Percentiles rank a stretch among this genome's conserved stretches.
Evolutionary conservation across 2,113 vertebrate genomes (phyloP).

Genomic region (Manacus vitellinus): DNA sequence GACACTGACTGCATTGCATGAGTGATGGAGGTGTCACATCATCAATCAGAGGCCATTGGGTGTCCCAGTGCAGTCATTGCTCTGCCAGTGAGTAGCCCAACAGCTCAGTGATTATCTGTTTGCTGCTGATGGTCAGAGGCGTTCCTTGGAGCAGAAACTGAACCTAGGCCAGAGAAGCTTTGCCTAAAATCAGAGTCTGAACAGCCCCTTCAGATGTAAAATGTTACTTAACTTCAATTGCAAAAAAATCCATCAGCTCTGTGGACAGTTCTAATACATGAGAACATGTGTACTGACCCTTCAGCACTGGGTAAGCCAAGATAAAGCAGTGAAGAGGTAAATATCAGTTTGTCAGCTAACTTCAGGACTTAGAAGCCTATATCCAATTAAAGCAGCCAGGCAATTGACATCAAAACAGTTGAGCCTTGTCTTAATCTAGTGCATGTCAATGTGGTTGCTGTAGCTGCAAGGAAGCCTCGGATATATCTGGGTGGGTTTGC

Average conservation of each 20-base stretch:
- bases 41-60: neutral
- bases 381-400: conserved; percentile 10
- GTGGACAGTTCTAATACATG: neutral
- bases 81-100: neutral
- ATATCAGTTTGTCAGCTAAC: neutral
- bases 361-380: neutral
- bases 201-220: neutral
- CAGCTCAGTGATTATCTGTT: neutral
- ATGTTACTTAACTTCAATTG: neutral
- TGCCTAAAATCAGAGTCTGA: neutral
- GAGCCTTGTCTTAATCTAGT: neutral
- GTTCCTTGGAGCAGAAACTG: neutral
- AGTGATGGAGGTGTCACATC: neutral
- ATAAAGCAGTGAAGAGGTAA: neutral
- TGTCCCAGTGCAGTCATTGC: neutral
- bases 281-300: neutral
- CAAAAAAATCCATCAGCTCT: neutral
- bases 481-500: neutral
- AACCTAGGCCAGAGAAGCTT: neutral
- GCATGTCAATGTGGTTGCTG: neutral
- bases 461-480: neutral
- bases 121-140: neutral
- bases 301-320: neutral
- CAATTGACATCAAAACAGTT: neutral
- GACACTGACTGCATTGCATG: neutral